Evolutionary conservation across 2,888 invertebrate species (phyloP).

Genomic region (Tetragonisca angustula): DNA sequence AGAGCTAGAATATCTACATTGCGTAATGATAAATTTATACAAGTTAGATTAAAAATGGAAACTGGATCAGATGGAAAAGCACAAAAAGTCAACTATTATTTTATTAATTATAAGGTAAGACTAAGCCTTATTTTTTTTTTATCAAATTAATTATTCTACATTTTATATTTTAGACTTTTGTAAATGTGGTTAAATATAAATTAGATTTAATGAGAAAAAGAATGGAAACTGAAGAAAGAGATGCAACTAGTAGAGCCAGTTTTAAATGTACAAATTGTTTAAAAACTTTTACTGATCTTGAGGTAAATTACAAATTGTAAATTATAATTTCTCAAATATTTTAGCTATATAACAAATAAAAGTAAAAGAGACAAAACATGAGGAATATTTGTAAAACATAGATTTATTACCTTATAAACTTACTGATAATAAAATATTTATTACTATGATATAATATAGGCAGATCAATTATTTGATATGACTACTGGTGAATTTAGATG

Average conservation of each 20-base stretch:
- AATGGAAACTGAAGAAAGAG: constrained; percentile 97
- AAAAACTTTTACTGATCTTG: constrained; percentile 97
- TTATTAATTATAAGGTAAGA: constrained; percentile 94
- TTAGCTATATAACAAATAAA: neutral
- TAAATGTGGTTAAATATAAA: constrained; percentile 99
- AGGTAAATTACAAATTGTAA: constrained; percentile 86
- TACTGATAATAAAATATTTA: constrained; percentile 24
- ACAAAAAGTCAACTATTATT: constrained; percentile 98
- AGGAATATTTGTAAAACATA: neutral
- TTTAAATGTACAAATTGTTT: constrained; percentile 96
- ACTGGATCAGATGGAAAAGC: constrained; percentile 97
- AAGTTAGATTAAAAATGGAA: constrained; percentile 96
- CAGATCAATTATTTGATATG: constrained; percentile 95
- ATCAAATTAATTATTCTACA: constrained; percentile 9
- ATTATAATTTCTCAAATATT: constrained; percentile 7
- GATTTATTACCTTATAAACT: constrained; percentile 1
- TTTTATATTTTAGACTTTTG: constrained; percentile 88
- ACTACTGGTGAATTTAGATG: constrained; percentile 94
- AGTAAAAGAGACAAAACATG: neutral
- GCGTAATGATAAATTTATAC: constrained; percentile 96
- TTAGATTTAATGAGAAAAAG: constrained; percentile 97
- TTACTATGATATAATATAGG: constrained; percentile 84
- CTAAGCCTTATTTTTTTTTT: neutral
- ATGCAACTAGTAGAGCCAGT: constrained; percentile 97
- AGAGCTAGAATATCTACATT: constrained; percentile 93